phyloP scores from a whole-genome alignment of 2,113 vertebrate genomes.

The Bubo blakistoni region DNA sequence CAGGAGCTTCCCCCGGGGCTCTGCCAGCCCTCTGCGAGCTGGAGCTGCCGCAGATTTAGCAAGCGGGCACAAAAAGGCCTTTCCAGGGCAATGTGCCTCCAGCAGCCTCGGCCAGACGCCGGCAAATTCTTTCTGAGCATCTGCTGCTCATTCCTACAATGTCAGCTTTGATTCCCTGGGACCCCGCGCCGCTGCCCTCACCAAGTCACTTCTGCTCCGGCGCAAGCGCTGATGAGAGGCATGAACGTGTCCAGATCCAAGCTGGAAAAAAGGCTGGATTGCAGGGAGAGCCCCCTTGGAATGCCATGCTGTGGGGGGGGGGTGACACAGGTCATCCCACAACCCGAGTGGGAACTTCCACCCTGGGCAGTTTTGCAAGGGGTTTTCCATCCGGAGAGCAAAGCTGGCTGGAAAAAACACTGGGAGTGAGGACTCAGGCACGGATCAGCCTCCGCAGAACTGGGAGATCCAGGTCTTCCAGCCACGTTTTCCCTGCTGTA shows the following conservation, averaged over 20 bases:
- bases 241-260: accelerated
- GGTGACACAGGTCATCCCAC: background rate
- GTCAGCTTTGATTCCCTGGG: conserved; percentile 72
- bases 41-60: conserved; percentile 12
- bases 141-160: conserved; percentile 91
- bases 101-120: conserved; percentile 75
- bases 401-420: background rate
- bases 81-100: conserved; percentile 65
- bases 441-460: background rate
- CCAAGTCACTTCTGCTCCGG: background rate
- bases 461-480: background rate
- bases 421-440: background rate
- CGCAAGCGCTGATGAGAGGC: background rate
- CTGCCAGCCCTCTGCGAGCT: background rate
- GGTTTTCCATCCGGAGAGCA: background rate
- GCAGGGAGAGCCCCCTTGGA: background rate
- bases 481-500: accelerated
- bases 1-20: background rate
- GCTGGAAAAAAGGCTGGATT: background rate
- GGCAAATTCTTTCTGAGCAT: conserved; percentile 84
- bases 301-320: accelerated
- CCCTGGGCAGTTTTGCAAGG: background rate
- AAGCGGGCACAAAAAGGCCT: conserved; percentile 58
- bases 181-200: background rate
- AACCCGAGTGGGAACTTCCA: background rate